These are phyloP conservation scores for Mythimna lalbum DNA, from an alignment of 2,888 invertebrate species.

Conservation along the genomic window DNA sequence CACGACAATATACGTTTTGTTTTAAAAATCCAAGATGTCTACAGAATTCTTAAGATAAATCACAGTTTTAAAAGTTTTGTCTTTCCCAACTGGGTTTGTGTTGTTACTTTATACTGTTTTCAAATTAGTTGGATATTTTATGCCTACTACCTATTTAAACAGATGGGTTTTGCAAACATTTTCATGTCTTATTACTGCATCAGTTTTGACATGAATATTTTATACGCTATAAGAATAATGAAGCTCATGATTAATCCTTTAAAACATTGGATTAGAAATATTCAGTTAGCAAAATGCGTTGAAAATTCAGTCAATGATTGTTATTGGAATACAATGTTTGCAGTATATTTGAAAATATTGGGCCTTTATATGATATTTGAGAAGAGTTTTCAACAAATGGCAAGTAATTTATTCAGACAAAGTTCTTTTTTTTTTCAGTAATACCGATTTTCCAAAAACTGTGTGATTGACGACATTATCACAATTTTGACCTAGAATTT, in stretches of 20 bases:
- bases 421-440: too few species aligned
- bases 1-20: slow-evolving; percentile 1
- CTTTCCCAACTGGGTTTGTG: background rate
- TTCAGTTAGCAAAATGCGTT: background rate
- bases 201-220: background rate
- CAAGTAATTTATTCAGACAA: background rate
- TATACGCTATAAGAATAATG: slow-evolving; percentile 4
- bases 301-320: background rate
- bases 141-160: background rate
- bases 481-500: too few species aligned
- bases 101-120: background rate
- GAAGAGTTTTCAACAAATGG: background rate
- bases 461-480: too few species aligned
- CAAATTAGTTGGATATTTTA: slow-evolving; percentile 4
- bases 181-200: background rate
- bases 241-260: slow-evolving; percentile 2
- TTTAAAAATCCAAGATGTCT: slow-evolving; percentile 12
- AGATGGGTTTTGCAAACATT: background rate
- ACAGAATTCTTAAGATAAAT: slow-evolving; percentile 10
- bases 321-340: slow-evolving; percentile 3
- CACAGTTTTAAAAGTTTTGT: background rate
- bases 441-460: too few species aligned
- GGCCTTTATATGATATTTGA: background rate
- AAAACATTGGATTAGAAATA: background rate
- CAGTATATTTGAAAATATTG: background rate